phyloP scores from a whole-genome alignment of 2,113 vertebrate genomes.

The Cyprinodon variegatus region DNA sequence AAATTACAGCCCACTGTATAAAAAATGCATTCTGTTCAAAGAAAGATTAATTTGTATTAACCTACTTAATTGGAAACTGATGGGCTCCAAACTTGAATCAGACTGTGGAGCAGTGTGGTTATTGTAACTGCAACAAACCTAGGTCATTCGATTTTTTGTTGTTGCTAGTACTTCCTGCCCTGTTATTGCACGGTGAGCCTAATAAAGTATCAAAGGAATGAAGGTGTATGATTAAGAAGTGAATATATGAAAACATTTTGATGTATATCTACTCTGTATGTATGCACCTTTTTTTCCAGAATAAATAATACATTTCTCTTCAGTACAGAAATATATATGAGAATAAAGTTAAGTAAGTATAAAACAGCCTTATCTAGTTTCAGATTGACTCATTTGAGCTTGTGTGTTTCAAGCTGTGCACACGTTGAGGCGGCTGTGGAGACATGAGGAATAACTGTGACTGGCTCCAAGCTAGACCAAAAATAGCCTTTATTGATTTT shows the following conservation, averaged over 20 bases:
- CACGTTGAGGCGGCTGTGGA: constrained; percentile 1
- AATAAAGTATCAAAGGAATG: background rate
- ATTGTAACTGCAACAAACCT: background rate
- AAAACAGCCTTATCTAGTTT: background rate
- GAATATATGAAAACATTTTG: too few relatives aligned
- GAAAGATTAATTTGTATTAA: too few relatives aligned
- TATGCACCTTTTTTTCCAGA: background rate
- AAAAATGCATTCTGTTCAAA: too few relatives aligned
- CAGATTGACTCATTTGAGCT: background rate
- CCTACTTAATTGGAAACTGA: too few relatives aligned
- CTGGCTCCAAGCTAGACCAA: background rate
- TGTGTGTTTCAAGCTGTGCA: background rate
- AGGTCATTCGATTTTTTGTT: background rate
- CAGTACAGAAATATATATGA: background rate
- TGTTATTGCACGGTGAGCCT: background rate
- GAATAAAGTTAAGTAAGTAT: background rate
- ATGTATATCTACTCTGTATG: background rate
- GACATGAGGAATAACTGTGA: background rate
- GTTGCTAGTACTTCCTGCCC: background rate
- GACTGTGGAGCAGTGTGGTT: too few relatives aligned
- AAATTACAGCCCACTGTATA: too few relatives aligned
- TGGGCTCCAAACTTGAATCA: too few relatives aligned
- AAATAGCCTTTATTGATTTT: background rate
- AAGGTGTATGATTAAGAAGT: background rate
- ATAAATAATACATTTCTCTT: background rate